Base-by-base conservation (phyloP, 2,113 vertebrate genomes). In the Marcusenius ussheri region DNA sequence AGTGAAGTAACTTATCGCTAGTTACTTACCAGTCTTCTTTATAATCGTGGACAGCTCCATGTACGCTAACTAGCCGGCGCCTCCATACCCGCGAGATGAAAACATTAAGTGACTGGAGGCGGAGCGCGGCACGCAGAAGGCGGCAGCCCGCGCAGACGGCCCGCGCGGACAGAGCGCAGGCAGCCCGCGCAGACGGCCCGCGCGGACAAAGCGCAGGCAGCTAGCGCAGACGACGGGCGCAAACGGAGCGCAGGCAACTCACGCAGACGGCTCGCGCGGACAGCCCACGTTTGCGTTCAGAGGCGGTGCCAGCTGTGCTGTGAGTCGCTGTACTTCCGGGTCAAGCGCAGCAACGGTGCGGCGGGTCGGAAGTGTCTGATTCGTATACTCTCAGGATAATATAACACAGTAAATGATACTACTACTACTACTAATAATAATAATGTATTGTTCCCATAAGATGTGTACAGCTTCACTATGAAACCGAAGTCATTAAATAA, bases 21-120 rank as follows among this genome's bases (percentile, higher is more conserved):
- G 19, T 92, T 5, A 66, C 80, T 94, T 94, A 98, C 97, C 96
- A 77, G 97, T 95, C 91, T 98, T 98, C 93, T 95, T 96, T 92
- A 98, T 96, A 66, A 98, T 93, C 0, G 95, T 39, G 0, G 96
- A 94, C 87, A 97, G 86, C 35, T 96, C 96, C 96, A 97, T 97
- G 24, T 53, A 83, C 56, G 46, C 17, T 58, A 83, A 31, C 74
- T 27, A 45, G 11, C 42, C 83, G 19, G 21, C 9, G 35, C 8
- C 83, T 45, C 39, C 42, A 47, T 24, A 21, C 83, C 39, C 21
- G 21, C 21, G 83, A 84, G 45, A 84, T n/a, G 24, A 62, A 62
- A 62, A 62, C 56, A 62, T 62, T 62, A 62, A 21, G 35, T 39
- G 35, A 83, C 77, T 83, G n/a, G 66, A 74, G 56, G 56, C 56